These are phyloP conservation scores for Epinephelus moara DNA, from an alignment of 2,113 vertebrate genomes.

Conservation along the genomic window DNA sequence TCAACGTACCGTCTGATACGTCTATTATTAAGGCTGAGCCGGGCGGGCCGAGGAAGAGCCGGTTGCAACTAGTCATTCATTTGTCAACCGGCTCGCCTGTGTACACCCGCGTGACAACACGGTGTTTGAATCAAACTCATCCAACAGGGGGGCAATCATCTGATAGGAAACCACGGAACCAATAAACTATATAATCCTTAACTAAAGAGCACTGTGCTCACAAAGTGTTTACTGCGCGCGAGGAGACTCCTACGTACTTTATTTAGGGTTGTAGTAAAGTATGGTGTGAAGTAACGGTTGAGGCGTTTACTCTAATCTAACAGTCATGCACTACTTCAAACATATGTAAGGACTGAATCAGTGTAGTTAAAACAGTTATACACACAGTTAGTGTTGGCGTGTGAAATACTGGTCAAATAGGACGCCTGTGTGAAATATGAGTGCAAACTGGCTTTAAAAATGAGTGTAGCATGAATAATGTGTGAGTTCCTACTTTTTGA, in stretches of 20 bases:
- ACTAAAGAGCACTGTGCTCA: neutral
- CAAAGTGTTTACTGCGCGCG: neutral
- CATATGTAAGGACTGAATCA: too few species aligned
- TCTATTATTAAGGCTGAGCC: conserved; percentile 19
- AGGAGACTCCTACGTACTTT: neutral
- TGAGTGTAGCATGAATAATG: neutral
- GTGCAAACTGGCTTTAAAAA: neutral
- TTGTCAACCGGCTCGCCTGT: neutral
- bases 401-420: neutral
- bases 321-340: neutral
- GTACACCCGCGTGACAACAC: neutral
- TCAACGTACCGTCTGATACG: neutral
- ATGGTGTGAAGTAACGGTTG: neutral
- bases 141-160: conserved; percentile 25
- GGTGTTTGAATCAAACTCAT: conserved; percentile 37
- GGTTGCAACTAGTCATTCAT: neutral
- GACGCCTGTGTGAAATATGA: neutral
- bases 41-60: conserved; percentile 44
- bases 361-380: neutral
- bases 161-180: conserved; percentile 58
- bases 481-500: conserved; percentile 78
- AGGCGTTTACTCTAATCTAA: neutral
- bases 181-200: conserved; percentile 37
- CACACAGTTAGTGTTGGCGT: neutral
- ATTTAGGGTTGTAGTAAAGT: neutral